Evolutionary conservation across 2,113 vertebrate species (phyloP).

Genomic region (Nothoprocta perdicaria): DNA sequence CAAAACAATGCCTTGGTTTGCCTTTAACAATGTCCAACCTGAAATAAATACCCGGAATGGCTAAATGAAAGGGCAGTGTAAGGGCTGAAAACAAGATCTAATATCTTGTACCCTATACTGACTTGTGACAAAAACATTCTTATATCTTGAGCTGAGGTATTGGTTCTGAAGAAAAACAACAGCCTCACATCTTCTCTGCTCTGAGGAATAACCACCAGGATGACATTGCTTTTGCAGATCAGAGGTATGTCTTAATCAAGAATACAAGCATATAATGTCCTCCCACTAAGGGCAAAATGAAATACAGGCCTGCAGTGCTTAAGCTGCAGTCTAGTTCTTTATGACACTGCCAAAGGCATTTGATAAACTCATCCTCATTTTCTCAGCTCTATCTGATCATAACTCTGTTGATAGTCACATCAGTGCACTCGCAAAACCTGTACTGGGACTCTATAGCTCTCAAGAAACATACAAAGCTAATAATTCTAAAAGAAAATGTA

Average conservation of each 20-base stretch:
- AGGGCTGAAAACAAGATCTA: neutral
- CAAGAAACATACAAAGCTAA: neutral
- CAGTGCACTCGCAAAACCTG: conserved; percentile 27
- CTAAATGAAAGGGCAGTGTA: neutral
- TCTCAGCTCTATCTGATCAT: conserved; percentile 32
- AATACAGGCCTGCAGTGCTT: neutral
- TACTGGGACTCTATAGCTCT: neutral
- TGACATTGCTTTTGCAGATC: neutral
- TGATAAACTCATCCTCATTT: conserved; percentile 26
- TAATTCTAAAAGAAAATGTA: conserved; percentile 10
- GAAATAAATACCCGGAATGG: neutral
- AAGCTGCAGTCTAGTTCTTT: neutral
- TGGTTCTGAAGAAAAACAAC: neutral
- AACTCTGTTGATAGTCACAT: neutral
- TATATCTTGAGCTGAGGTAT: neutral
- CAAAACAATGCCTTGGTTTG: neutral
- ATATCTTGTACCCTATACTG: neutral
- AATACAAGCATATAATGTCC: neutral
- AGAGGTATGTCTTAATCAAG: conserved; percentile 11
- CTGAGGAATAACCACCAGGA: neutral
- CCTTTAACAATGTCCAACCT: neutral
- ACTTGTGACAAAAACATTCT: neutral
- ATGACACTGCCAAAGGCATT: conserved; percentile 13
- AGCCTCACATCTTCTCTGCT: neutral
- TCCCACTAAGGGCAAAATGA: neutral